A percentile compares a stretch with the other conserved stretches of the same genome.
Conservation (phyloP, 2,113 vertebrate genomes). For the Syngnathoides biaculeatus region DNA sequence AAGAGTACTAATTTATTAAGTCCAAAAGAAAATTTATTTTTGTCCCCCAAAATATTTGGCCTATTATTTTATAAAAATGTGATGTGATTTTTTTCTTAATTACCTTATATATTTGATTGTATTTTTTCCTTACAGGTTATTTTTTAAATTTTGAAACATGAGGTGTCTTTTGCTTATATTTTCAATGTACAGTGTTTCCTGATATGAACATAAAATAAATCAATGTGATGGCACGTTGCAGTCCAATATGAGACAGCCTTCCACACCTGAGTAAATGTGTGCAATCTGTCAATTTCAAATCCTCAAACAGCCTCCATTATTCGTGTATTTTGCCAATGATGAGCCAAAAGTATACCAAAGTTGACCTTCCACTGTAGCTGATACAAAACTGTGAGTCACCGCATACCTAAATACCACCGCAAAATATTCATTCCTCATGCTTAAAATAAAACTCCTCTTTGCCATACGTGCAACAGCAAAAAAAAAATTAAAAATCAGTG, state of each 20-base stretch:
- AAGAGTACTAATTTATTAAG: too few species aligned
- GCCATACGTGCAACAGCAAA: conserved; percentile 6
- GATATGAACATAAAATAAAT: neutral
- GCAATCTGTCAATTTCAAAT: conserved; percentile 1
- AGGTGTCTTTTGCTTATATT: too few species aligned
- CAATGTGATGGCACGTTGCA: neutral
- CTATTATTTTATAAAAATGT: too few species aligned
- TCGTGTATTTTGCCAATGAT: neutral
- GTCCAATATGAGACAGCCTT: neutral
- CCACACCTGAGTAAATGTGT: too few species aligned
- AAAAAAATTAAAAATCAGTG: neutral
- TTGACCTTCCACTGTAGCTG: neutral
- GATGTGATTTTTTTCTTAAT: too few species aligned
- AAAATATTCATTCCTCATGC: conserved; percentile 8
- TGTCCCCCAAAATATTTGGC: too few species aligned
- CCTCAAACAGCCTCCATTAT: neutral
- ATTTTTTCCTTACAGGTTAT: too few species aligned
- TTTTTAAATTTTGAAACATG: too few species aligned
- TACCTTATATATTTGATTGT: too few species aligned
- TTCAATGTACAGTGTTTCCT: neutral
- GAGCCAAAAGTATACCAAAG: conserved; percentile 4
- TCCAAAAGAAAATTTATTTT: too few species aligned
- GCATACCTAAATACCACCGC: conserved; percentile 10
- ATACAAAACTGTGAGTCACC: conserved; percentile 18
- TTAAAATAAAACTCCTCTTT: conserved; percentile 19